These are phyloP conservation scores for Zaprionus africanus DNA, from an alignment of 1,140 invertebrate genomes.

Conservation along the genomic window DNA sequence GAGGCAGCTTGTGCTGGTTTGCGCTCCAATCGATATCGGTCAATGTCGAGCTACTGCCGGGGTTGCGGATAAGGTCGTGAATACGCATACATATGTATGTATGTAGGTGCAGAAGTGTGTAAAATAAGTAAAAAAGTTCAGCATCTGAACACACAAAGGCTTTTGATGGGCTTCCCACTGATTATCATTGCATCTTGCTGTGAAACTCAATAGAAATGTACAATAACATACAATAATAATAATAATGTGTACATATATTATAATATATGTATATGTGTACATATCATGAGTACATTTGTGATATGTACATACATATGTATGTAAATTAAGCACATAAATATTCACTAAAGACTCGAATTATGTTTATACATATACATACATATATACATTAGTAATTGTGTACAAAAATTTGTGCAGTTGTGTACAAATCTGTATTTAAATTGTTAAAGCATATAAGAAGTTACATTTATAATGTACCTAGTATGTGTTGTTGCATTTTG, in stretches of 20 bases:
- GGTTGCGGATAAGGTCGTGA: slow-evolving; percentile 9
- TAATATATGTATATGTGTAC: not conserved
- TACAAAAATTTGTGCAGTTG: too few species aligned
- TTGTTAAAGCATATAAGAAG: too few species aligned
- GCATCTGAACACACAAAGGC: too few species aligned
- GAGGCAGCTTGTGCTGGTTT: slow-evolving; percentile 8
- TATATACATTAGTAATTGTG: too few species aligned
- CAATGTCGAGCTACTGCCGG: slow-evolving; percentile 47
- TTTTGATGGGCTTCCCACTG: not conserved
- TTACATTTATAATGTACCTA: too few species aligned
- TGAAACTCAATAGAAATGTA: not conserved
- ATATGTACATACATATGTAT: too few species aligned
- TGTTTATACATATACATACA: too few species aligned
- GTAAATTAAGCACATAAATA: too few species aligned
- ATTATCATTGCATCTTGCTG: not conserved
- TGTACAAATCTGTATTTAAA: not conserved
- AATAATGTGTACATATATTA: too few species aligned
- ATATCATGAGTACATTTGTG: not conserved
- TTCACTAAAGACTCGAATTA: not conserved
- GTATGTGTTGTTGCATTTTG: too few species aligned
- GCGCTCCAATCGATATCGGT: slow-evolving; percentile 43
- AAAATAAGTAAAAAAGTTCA: not conserved
- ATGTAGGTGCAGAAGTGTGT: not conserved
- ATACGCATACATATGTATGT: not conserved
- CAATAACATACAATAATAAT: too few species aligned